A percentile compares a stretch with the other conserved stretches of the same genome.
phyloP scores from a whole-genome alignment of 2,888 invertebrate species.

The Sinopyrophorus schimmeli region DNA sequence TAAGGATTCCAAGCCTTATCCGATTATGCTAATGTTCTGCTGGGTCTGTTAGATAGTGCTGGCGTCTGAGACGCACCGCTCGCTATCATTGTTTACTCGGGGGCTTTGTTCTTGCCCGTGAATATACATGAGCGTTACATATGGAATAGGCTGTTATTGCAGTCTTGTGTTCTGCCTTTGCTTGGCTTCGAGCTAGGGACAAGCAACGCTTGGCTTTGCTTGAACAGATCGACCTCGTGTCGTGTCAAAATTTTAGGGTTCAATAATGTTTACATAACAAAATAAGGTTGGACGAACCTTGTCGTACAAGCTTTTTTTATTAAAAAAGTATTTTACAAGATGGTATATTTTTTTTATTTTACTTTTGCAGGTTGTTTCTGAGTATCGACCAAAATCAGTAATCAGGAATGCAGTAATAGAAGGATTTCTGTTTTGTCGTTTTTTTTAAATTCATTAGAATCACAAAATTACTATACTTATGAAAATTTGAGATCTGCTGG shows the following conservation, averaged over 20 bases:
- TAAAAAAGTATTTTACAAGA: too few relatives aligned
- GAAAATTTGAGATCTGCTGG: too few relatives aligned
- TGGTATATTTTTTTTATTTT: too few relatives aligned
- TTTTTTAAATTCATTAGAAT: too few relatives aligned
- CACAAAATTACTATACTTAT: too few relatives aligned
- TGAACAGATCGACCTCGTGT: constrained; percentile 22
- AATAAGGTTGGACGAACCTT: constrained; percentile 14
- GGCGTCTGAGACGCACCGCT: constrained; percentile 39
- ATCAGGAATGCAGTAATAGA: too few relatives aligned
- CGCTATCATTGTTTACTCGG: constrained; percentile 53
- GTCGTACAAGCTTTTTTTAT: constrained; percentile 12
- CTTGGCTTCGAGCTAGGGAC: constrained; percentile 29
- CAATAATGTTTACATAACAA: constrained; percentile 25
- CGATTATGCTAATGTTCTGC: constrained; percentile 55
- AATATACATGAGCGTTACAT: constrained; percentile 57
- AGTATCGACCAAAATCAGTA: too few relatives aligned
- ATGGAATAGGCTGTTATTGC: constrained; percentile 55
- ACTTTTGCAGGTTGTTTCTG: too few relatives aligned
- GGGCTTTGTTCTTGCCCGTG: constrained; percentile 53
- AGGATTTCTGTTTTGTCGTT: too few relatives aligned
- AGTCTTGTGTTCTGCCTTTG: constrained; percentile 43
- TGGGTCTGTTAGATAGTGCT: constrained; percentile 52
- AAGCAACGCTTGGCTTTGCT: constrained; percentile 27
- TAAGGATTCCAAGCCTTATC: constrained; percentile 53
- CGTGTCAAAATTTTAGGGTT: constrained; percentile 24